These are phyloP conservation scores for Sardina pilchardus DNA, from an alignment of 2,113 vertebrate species.

Conservation along the genomic window DNA sequence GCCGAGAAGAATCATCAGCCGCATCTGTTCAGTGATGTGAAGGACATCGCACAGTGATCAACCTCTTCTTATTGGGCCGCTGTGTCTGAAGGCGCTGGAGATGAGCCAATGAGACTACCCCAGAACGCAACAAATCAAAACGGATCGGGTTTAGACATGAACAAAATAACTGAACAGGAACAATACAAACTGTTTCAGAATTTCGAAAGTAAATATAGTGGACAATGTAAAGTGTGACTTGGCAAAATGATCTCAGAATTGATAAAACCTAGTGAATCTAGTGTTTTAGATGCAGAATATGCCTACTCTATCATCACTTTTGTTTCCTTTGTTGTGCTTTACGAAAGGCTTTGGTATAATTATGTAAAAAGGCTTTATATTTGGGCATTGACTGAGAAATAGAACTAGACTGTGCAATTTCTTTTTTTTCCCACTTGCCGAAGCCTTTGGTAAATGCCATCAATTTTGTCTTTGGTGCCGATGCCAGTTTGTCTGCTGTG, in stretches of 20 bases:
- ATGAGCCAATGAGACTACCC: neutral
- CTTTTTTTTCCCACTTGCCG: too few species aligned
- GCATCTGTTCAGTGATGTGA: neutral
- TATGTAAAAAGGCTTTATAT: constrained; percentile 20
- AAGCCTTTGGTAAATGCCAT: neutral
- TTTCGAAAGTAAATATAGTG: neutral
- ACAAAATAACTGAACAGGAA: neutral
- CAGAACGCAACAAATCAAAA: neutral
- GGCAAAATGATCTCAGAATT: constrained; percentile 7
- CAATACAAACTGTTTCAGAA: neutral
- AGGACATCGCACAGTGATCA: neutral
- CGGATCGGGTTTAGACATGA: constrained; percentile 10
- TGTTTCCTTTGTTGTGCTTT: neutral
- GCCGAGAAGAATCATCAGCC: neutral
- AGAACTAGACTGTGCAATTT: neutral
- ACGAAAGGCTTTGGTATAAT: constrained; percentile 10
- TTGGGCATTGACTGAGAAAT: constrained; percentile 6
- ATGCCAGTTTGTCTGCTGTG: neutral
- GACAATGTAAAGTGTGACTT: neutral
- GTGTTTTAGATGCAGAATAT: constrained; percentile 13
- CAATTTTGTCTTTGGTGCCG: neutral
- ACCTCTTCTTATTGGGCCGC: neutral
- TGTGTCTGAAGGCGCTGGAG: neutral
- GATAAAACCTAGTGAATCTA: neutral
- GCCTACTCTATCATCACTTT: neutral